Evolutionary conservation across 2,797 vertebrate genomes (phyloP).

Genomic region (Macropodus opercularis): DNA sequence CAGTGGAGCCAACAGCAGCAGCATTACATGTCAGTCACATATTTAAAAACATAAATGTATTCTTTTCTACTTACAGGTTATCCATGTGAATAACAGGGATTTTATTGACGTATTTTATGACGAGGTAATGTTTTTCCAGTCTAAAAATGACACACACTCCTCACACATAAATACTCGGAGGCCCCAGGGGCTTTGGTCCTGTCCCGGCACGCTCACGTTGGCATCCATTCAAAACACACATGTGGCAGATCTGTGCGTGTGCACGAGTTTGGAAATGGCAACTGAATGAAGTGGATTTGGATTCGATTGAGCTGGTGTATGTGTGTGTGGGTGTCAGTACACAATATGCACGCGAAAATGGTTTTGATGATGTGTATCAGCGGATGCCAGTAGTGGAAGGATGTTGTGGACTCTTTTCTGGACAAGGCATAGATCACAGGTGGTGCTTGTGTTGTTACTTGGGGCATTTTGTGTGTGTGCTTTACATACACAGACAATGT

Average conservation of each 20-base stretch:
- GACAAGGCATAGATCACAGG: slow-evolving; percentile 5
- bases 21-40: neutral
- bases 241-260: slow-evolving; percentile 27
- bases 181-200: slow-evolving; percentile 45
- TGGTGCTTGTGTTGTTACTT: slow-evolving; percentile 27
- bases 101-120: slow-evolving; percentile 34
- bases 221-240: slow-evolving; percentile 38
- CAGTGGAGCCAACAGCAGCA: slow-evolving; percentile 11
- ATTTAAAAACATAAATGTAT: too few relatives aligned
- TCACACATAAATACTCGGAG: slow-evolving; percentile 46
- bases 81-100: neutral
- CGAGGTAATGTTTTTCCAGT: slow-evolving; percentile 57
- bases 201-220: slow-evolving; percentile 58
- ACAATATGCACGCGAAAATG: slow-evolving; percentile 15
- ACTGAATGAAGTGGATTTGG: slow-evolving; percentile 35
- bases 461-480: neutral
- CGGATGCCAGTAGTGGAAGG: neutral
- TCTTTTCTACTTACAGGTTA: neutral
- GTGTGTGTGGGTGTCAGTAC: neutral
- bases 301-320: slow-evolving; percentile 1
- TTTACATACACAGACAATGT: too few relatives aligned
- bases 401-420: slow-evolving; percentile 5
- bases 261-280: neutral
- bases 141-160: slow-evolving; percentile 47
- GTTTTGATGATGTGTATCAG: slow-evolving; percentile 15